phyloP scores from a whole-genome alignment of 64 coral and sea anemone species.

The Hydrozoanthus tunicans region DNA sequence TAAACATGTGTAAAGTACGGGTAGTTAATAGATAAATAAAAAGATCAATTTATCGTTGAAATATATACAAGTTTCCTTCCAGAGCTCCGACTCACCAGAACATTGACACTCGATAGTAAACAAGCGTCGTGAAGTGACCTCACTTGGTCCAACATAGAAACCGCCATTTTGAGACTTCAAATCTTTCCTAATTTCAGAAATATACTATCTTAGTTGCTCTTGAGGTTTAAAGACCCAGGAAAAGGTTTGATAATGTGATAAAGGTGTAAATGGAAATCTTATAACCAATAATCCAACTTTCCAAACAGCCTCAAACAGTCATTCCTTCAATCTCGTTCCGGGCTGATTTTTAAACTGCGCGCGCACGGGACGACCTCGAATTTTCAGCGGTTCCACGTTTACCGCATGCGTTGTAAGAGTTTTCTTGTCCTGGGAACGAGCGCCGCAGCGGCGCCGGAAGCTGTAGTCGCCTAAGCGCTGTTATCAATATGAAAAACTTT shows the following conservation, averaged over 20 bases:
- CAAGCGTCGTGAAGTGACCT: constrained; percentile 85
- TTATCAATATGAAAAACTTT: not conserved
- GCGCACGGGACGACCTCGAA: not conserved
- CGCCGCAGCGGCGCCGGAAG: not conserved
- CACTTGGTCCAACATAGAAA: constrained; percentile 76
- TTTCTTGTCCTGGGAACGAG: not conserved
- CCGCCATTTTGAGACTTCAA: not conserved
- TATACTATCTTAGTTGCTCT: constrained; percentile 1
- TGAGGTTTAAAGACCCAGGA: too few relatives aligned
- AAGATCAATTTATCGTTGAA: not conserved
- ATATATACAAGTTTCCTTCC: too few relatives aligned
- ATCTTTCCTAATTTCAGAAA: not conserved
- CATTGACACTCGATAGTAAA: constrained; percentile 70
- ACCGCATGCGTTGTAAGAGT: not conserved
- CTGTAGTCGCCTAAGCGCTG: not conserved
- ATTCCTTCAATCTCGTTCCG: too few relatives aligned
- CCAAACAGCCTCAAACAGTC: too few relatives aligned
- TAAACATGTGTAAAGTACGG: not conserved
- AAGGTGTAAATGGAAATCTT: too few relatives aligned
- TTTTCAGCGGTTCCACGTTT: not conserved
- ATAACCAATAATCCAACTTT: too few relatives aligned
- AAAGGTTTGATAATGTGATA: too few relatives aligned
- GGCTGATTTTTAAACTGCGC: constrained; percentile 22
- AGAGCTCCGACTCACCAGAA: constrained; percentile 58
- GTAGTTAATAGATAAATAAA: not conserved